Evolutionary conservation across 2,797 vertebrate species (phyloP), one percentile per base, ranked within the genome.

Genomic region (Petrocephalus schoutedeni): DNA sequence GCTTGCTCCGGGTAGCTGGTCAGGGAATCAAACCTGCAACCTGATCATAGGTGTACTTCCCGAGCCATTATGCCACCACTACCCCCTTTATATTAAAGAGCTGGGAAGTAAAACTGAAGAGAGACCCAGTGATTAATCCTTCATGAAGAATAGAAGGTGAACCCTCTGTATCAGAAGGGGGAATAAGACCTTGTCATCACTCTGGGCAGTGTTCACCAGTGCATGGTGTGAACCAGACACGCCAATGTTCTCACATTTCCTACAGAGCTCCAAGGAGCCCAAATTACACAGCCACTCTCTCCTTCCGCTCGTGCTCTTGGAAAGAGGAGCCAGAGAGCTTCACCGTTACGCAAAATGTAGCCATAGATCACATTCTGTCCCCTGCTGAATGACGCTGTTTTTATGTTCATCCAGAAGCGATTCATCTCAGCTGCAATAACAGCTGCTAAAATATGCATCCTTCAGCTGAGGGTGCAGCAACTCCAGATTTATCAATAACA

Each of bases 401-500:
- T 84, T 54, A 84, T 84, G 45, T 54, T 54, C 82, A 54, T 84
- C 51, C 82, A 23, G 82, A 53, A 84, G 51, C 12, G 51, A 84
- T 84, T 53, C 45, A 54, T 84, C 51, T 54, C 45, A 54, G 82
- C 45, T 84, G 45, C 51, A 49, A 32, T 49, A 54, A 84, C 82
- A 54, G 51, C 82, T 84, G 82, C 82, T 84, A 84, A 54, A 84
- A 54, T 56, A 53, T 54, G 82, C 82, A 54, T 56, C 82, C 51
- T 84, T 84, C 21, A 28, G 82, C 82, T 5, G 9, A 28, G 51
- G 23, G 45, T 28, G 82, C 12, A 84, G 45, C 45, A 12, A 53
- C 51, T 54, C 82, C 51, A 84, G 82, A 84, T 84, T 84, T 84
- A 84, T 53, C 51, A 54, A 84, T 84, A 54, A 84, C 54, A 84